These are phyloP conservation scores for Ctenodactylus gundi DNA, from an alignment of 2,113 vertebrate species.

Conservation along the genomic window DNA sequence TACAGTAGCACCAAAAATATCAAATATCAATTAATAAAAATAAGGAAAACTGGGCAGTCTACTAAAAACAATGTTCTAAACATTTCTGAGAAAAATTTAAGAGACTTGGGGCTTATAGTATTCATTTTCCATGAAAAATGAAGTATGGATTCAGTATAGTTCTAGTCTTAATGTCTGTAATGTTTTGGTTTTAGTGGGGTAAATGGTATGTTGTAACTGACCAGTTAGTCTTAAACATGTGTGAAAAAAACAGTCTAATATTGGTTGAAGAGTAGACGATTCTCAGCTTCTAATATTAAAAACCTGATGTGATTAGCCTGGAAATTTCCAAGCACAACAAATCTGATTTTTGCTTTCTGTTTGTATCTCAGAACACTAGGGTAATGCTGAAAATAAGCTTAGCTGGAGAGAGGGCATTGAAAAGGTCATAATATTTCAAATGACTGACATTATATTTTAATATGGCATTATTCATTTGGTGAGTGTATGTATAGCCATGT, in stretches of 20 bases:
- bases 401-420: neutral
- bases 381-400: neutral
- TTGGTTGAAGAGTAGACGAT: neutral
- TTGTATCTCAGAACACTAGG: neutral
- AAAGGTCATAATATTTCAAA: neutral
- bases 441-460: neutral
- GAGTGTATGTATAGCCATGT: neutral
- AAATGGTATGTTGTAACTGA: neutral
- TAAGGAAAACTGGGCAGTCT: neutral
- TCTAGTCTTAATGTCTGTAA: neutral
- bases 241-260: neutral
- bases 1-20: neutral
- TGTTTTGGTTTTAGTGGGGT: neutral
- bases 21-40: neutral
- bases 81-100: neutral
- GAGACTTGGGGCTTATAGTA: neutral
- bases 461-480: neutral
- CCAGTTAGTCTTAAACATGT: neutral
- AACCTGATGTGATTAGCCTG: neutral
- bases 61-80: neutral
- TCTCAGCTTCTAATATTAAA: neutral
- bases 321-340: neutral
- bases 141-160: neutral
- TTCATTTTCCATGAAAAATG: neutral
- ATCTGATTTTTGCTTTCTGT: neutral